Evolutionary conservation across 2,888 invertebrate species (phyloP).

Genomic region (Caenorhabditis sp.): DNA sequence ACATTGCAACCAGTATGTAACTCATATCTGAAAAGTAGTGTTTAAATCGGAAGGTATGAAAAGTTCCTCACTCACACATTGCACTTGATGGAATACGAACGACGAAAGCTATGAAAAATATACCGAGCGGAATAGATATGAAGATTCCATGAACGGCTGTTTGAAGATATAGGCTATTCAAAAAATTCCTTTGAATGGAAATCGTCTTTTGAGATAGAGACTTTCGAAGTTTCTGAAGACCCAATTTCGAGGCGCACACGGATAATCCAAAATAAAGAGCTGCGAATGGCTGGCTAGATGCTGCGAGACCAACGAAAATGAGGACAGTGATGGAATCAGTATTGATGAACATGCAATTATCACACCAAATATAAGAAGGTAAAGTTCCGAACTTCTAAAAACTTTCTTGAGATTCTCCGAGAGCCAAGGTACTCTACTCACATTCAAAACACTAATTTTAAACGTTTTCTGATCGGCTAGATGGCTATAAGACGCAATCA

Average conservation of each 20-base stretch:
- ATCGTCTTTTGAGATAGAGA: conserved; percentile 33
- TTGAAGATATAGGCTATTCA: conserved; percentile 45
- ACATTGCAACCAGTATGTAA: conserved; percentile 46
- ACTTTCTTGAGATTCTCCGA: neutral
- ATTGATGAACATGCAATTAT: conserved; percentile 53
- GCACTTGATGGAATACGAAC: conserved; percentile 23
- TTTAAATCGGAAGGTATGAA: neutral
- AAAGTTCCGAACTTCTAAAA: conserved; percentile 32
- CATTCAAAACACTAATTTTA: conserved; percentile 17
- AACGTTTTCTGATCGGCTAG: conserved; percentile 34
- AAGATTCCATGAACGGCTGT: conserved; percentile 45
- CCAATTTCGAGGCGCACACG: conserved; percentile 33
- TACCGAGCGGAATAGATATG: conserved; percentile 35
- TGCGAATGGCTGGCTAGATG: conserved; percentile 46
- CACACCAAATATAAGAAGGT: conserved; percentile 46
- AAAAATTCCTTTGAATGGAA: conserved; percentile 35
- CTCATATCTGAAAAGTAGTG: conserved; percentile 34
- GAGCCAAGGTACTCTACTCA: neutral
- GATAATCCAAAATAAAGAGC: conserved; percentile 44
- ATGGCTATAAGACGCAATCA: conserved; percentile 30
- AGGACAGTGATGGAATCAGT: conserved; percentile 35
- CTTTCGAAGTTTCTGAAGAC: conserved; percentile 36
- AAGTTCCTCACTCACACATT: conserved; percentile 32
- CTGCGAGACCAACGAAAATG: conserved; percentile 38
- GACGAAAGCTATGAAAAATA: conserved; percentile 38